These are phyloP conservation scores for Monopterus albus DNA, from an alignment of 2,113 vertebrate genomes.

Conservation along the genomic window DNA sequence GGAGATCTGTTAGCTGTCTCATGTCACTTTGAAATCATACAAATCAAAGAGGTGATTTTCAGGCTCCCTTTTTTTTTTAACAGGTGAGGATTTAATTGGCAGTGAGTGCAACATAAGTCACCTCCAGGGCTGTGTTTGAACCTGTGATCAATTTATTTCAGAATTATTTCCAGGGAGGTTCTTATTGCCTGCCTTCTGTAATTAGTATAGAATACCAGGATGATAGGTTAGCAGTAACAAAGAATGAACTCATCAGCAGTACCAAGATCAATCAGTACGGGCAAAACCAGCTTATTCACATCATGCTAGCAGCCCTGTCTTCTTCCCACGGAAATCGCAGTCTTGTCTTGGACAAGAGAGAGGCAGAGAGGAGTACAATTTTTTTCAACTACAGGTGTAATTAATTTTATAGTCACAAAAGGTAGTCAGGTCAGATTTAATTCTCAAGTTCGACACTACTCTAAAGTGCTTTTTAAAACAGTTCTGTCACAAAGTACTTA, in stretches of 20 bases:
- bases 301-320: background rate
- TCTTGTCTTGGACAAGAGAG: background rate
- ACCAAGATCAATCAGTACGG: background rate
- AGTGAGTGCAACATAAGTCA: background rate
- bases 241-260: background rate
- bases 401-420: slow-evolving; percentile 39
- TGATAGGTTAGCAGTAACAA: background rate
- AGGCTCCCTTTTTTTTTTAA: background rate
- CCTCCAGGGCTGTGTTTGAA: background rate
- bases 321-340: background rate
- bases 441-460: background rate
- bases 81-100: slow-evolving; percentile 6
- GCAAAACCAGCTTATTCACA: background rate
- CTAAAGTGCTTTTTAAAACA: slow-evolving; percentile 23
- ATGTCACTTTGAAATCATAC: background rate
- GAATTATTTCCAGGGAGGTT: background rate
- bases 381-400: slow-evolving; percentile 28
- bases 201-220: fast-evolving
- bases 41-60: slow-evolving; percentile 13
- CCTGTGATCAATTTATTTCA: background rate
- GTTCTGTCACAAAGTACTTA: slow-evolving; percentile 19
- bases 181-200: background rate
- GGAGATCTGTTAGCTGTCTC: background rate
- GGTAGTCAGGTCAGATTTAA: slow-evolving; percentile 13
- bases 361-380: background rate